These are phyloP conservation scores for Lamellibrachia satsuma DNA, from an alignment of 2,888 invertebrate genomes.

Conservation along the genomic window DNA sequence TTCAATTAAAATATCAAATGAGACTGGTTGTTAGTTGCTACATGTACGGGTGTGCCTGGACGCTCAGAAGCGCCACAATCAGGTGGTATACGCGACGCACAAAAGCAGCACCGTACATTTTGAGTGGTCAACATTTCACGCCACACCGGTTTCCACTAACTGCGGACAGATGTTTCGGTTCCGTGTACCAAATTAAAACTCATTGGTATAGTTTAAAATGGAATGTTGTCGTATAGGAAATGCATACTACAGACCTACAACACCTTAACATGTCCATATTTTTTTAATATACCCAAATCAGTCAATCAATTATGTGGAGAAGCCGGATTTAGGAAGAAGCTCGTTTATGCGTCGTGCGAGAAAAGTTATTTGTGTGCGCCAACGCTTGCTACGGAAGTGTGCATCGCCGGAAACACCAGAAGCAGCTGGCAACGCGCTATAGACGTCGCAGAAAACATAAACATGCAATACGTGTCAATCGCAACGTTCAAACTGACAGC, in stretches of 20 bases:
- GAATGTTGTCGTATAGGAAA: no score
- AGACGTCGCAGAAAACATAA: not conserved
- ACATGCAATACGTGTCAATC: not conserved
- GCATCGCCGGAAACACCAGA: not conserved
- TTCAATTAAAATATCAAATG: constrained; percentile 7
- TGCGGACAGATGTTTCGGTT: no score
- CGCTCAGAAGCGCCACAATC: not conserved
- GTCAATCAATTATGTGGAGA: not conserved
- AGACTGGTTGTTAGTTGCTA: not conserved
- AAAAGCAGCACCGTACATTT: not conserved
- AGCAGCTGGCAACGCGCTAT: not conserved
- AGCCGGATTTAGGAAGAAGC: not conserved
- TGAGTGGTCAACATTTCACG: not conserved
- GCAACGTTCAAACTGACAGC: not conserved
- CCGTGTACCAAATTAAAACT: no score
- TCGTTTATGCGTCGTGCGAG: not conserved
- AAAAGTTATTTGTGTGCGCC: not conserved
- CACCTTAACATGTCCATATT: no score
- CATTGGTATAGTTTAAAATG: no score
- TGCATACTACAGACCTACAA: no score
- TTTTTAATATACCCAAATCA: not conserved
- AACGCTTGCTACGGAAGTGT: not conserved
- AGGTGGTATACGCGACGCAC: not conserved
- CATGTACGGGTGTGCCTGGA: not conserved
- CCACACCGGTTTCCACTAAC: not conserved